Conservation (phyloP, 30 jellyfish, hydroid and myxozoan genomes). For the Pelagia noctiluca region DNA sequence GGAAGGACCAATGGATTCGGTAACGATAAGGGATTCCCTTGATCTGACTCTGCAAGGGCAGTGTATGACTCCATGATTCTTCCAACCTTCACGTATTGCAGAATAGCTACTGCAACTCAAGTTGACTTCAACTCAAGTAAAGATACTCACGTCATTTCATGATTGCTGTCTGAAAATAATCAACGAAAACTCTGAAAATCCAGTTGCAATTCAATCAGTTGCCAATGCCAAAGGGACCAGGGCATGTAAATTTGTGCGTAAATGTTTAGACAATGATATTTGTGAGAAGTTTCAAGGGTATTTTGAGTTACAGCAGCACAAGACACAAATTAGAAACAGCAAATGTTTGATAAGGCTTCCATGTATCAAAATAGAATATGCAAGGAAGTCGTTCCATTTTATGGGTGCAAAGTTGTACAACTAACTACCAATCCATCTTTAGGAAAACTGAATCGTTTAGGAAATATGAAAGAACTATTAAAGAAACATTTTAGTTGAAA, state of each 20-base stretch:
- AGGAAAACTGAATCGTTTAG: constrained; percentile 11
- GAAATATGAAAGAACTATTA: constrained; percentile 27
- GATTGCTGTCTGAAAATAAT: constrained; percentile 29
- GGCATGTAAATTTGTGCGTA: constrained; percentile 43
- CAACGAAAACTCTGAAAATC: constrained; percentile 33
- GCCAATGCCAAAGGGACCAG: constrained; percentile 53
- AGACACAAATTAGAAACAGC: constrained; percentile 25
- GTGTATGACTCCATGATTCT: constrained; percentile 59
- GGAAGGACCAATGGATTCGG: too few species aligned
- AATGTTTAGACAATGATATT: constrained; percentile 45
- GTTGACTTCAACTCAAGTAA: constrained; percentile 55
- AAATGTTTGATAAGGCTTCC: too few species aligned
- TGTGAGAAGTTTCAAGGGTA: constrained; percentile 34
- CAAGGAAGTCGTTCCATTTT: too few species aligned
- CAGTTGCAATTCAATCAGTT: constrained; percentile 43
- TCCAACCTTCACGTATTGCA: constrained; percentile 49
- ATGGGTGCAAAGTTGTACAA: too few species aligned
- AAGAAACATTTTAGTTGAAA: too few species aligned
- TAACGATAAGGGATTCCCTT: constrained; percentile 35
- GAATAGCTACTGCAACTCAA: too few species aligned
- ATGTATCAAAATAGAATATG: constrained; percentile 34
- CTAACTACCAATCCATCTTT: constrained; percentile 25
- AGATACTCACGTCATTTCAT: constrained; percentile 61
- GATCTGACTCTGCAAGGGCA: constrained; percentile 57
- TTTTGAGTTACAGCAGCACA: constrained; percentile 40